Conservation (phyloP, 92 coral and sea anemone genomes). For the Phenganax subtilis region DNA sequence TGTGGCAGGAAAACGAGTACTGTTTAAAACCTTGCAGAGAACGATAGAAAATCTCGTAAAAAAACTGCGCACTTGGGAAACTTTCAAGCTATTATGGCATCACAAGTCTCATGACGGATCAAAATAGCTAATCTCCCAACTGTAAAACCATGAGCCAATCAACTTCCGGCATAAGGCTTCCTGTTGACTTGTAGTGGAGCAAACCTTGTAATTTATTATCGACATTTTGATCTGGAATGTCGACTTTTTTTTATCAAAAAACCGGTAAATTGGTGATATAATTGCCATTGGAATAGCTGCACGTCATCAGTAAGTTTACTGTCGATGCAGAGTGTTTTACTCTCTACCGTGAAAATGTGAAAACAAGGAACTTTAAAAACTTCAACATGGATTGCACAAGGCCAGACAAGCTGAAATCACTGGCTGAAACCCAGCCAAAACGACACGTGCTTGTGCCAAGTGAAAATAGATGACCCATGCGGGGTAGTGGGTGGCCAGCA, state of each 20-base stretch:
- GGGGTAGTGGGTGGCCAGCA: neutral
- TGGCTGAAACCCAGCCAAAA: neutral
- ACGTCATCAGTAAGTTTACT: too few relatives aligned
- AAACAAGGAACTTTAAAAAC: too few relatives aligned
- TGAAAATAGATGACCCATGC: neutral
- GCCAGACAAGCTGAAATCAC: neutral
- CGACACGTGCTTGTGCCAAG: constrained; percentile 7
- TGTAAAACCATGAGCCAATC: constrained; percentile 15
- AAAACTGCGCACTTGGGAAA: too few relatives aligned
- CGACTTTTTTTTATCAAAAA: neutral
- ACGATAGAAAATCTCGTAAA: too few relatives aligned
- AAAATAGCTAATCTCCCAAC: constrained; percentile 23
- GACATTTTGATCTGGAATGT: neutral
- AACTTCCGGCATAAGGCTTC: constrained; percentile 28
- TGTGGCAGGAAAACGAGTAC: too few relatives aligned
- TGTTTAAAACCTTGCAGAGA: too few relatives aligned
- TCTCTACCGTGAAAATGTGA: too few relatives aligned
- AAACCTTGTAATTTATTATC: neutral
- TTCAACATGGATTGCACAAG: too few relatives aligned
- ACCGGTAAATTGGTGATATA: neutral
- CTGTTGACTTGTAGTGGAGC: constrained; percentile 15
- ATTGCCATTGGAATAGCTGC: neutral
- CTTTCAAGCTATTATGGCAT: too few relatives aligned
- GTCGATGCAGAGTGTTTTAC: too few relatives aligned
- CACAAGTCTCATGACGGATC: neutral